phyloP scores from a whole-genome alignment of 2,888 invertebrate species.

The Campopleginae sp. region DNA sequence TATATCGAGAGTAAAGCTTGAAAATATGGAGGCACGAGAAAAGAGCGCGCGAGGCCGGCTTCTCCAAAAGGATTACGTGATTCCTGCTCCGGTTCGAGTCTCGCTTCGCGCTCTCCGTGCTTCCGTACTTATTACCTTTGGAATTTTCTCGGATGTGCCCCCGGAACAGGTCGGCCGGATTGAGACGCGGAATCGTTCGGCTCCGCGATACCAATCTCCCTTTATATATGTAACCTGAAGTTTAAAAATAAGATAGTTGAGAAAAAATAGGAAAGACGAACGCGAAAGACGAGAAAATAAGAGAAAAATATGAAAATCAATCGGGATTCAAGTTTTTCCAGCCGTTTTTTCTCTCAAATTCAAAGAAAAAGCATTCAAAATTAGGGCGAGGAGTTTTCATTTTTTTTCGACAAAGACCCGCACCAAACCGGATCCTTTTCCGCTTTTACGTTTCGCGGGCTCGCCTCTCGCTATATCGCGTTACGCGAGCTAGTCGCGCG shows the following conservation, averaged over 20 bases:
- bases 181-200: constrained; percentile 50
- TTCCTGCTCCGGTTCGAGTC: constrained; percentile 18
- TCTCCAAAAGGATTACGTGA: constrained; percentile 56
- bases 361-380: neutral
- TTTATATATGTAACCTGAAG: constrained; percentile 5
- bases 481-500: neutral
- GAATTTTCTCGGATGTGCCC: constrained; percentile 55
- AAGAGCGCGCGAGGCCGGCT: constrained; percentile 22
- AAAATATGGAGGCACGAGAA: constrained; percentile 21
- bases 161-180: constrained; percentile 22
- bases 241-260: constrained; percentile 2
- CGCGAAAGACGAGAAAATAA: constrained; percentile 35
- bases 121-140: constrained; percentile 66
- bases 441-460: constrained; percentile 8
- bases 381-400: constrained; percentile 16
- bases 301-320: constrained; percentile 1
- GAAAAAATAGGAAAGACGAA: constrained; percentile 19
- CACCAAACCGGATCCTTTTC: constrained; percentile 50
- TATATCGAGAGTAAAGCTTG: neutral
- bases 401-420: constrained; percentile 14
- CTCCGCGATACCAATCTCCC: constrained; percentile 62
- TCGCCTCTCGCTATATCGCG: neutral
- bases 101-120: constrained; percentile 44
- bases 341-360: neutral
- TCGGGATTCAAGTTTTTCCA: neutral